Evolutionary conservation across 2,797 vertebrate genomes (phyloP), one percentile per base, ranked within the genome.

Genomic region (Orientallactaga sibirica): DNA sequence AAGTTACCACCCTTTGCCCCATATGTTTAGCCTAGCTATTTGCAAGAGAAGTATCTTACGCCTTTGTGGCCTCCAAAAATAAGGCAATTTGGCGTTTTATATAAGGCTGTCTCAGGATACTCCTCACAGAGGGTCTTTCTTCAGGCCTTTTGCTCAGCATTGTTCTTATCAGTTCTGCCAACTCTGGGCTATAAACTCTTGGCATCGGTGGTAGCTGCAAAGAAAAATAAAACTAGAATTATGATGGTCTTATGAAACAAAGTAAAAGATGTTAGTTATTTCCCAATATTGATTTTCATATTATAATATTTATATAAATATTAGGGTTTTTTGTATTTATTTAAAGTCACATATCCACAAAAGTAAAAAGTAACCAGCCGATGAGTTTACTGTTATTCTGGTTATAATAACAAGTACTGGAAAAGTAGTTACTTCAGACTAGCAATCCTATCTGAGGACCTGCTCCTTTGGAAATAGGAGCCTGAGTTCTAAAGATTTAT

Each of bases 141-240:
- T 99, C 99, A 24, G 99, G 99, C 86, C 97, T 99, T 97, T 99
- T 99, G 97, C 98, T 99, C 96, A 99, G 98, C 99, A 99, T 99
- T 82, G 98, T 98, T 97, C 97, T 98, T 96, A 99, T 99, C 94
- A 99, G 97, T 90, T 98, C 98, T 82, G 99, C 99, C 91, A 99
- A 97, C 95, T 99, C 99, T 66, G 98, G 97, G 96, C 99, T 99
- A 80, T 99, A 99, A 96, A 98, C 98, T 97, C 98, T 98, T 48
- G 99, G 99, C 99, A 99, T 99, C 95, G 99, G 99, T 52, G 99
- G 99, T 82, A 99, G 97, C 99, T 99, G 96, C 62, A 88, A 97
- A 97, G 81, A 87, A 55, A 97, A 86, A 96, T 22, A 58, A 92
- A 68, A 95, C 19, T 33, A 41, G 2, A 88, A 82, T 76, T 24